Evolutionary conservation across 2,113 vertebrate genomes (phyloP).

Genomic region (Zapus hudsonius): DNA sequence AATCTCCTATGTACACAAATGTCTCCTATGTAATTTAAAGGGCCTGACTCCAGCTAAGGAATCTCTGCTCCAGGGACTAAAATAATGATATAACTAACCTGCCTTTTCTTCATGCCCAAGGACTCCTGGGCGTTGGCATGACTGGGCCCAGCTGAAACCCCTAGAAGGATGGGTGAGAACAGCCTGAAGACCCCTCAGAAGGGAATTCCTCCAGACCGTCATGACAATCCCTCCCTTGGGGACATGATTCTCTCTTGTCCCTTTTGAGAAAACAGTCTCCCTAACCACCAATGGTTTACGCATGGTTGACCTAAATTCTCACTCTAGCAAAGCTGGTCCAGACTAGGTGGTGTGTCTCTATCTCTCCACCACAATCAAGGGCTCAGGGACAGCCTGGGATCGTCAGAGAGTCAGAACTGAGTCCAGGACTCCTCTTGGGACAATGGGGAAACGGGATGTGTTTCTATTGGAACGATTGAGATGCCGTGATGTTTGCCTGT

Average conservation of each 20-base stretch:
- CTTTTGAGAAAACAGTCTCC: not conserved
- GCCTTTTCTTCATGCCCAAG: not conserved
- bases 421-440: not conserved
- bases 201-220: too few species aligned
- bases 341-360: too few species aligned
- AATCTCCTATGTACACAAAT: not conserved
- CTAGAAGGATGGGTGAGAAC: accelerated
- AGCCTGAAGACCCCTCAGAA: not conserved
- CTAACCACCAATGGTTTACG: too few species aligned
- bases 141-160: not conserved
- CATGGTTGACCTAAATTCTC: not conserved
- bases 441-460: not conserved
- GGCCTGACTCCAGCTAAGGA: not conserved
- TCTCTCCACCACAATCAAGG: not conserved
- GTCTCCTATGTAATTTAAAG: not conserved
- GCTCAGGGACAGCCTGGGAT: not conserved
- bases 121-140: not conserved
- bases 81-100: not conserved
- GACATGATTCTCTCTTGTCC: not conserved
- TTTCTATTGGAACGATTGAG: not conserved
- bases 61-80: not conserved
- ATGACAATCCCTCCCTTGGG: accelerated
- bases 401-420: not conserved
- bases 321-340: not conserved
- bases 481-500: not conserved